Base-by-base conservation (phyloP, 1,140 invertebrate genomes). In the Holotrichia oblita region DNA sequence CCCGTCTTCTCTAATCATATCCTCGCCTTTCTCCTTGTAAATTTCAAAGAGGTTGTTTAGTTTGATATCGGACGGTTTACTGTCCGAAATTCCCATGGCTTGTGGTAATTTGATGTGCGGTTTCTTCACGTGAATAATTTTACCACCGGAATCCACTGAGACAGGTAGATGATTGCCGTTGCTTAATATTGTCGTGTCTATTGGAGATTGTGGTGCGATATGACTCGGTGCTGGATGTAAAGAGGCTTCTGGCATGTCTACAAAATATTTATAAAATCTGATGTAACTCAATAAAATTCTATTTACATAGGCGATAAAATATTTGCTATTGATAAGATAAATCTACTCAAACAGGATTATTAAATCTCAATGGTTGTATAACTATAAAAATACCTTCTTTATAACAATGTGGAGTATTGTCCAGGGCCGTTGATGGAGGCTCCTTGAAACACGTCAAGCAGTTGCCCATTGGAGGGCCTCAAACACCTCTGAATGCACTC, bases 11-110 rank as follows among this genome's bases (percentile, higher is more conserved):
- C 97, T 88, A 83, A 98, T 98, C 77, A 91, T 90, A 86, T 98
- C 96, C 86, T 97, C 95, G 61, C 91, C 87, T 48, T 91, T 89
- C 87, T 98, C 97, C 87, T 95, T 96, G 86, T 98, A 99, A 81
- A 90, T 89, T 80, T 98, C 96, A 89, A 97, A 99, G 79, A 98
- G 88, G 24, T 91, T 87, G 84, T 93, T 93, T 72, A 98, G 92
- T 81, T 77, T 87, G 61, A 88, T 88, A 85, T 96, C 95, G 41
- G 94, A 95, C 24, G 92, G 88, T 89, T 83, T 89, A 86, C 80
- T 89, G 81, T 94, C 92, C 80, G 84, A 86, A 9, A 88, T 85
- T 22, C 88, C 89, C 83, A 90, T 86, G 42, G 87, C 87, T 64
- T 89, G 88, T 82, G 89, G 88, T 41, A 88, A 89, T 81, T 87